A percentile compares a stretch with the other conserved stretches of the same genome.
Conservation (phyloP, 2,888 invertebrate species). For the Xanthia togata region DNA sequence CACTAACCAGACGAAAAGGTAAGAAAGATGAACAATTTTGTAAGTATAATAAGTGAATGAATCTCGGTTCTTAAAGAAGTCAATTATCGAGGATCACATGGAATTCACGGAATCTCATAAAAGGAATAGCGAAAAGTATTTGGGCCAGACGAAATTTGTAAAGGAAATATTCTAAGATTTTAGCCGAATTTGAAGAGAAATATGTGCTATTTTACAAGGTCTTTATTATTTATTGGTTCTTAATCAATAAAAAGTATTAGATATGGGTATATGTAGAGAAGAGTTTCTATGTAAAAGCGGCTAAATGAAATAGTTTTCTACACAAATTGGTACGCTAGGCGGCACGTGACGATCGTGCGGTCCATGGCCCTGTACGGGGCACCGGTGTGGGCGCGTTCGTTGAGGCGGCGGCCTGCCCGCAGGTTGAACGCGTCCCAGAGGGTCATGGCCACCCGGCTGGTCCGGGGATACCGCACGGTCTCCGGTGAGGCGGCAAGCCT, state of each 20-base stretch:
- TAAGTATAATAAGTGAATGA: not conserved
- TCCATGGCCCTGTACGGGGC: too few relatives aligned
- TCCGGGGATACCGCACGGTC: too few relatives aligned
- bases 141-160: not conserved
- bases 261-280: not conserved
- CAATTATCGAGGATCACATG: slow-evolving; percentile 24
- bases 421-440: too few relatives aligned
- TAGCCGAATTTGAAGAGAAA: not conserved
- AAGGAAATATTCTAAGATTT: slow-evolving; percentile 9
- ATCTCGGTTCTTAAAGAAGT: not conserved
- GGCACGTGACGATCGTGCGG: too few relatives aligned
- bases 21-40: not conserved
- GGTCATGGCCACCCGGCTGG: too few relatives aligned
- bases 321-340: too few relatives aligned
- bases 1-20: too few relatives aligned
- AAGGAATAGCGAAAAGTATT: slow-evolving; percentile 15
- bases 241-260: not conserved
- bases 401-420: too few relatives aligned
- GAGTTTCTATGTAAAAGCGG: not conserved
- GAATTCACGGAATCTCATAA: slow-evolving; percentile 28
- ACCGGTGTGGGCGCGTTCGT: too few relatives aligned
- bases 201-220: not conserved
- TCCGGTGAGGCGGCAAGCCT: too few relatives aligned
- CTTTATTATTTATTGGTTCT: not conserved
- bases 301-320: too few relatives aligned